Percentiles rank a stretch among this genome's conserved stretches.
Conservation (phyloP, 2,888 invertebrate species). For the Agonopterix arenella region DNA sequence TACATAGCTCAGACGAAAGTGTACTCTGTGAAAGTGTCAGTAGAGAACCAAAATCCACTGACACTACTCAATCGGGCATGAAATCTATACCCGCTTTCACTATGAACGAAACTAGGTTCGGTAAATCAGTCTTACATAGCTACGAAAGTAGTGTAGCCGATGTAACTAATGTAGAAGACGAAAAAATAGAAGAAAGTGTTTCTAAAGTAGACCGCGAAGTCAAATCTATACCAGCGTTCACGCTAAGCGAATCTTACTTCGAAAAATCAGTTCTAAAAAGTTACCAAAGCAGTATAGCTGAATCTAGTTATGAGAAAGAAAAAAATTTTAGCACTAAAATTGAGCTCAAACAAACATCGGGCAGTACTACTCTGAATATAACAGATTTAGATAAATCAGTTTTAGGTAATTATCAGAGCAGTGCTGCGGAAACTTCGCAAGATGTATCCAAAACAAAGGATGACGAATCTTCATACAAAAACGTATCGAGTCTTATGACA, state of each 20-base stretch:
- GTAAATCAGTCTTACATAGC: constrained; percentile 53
- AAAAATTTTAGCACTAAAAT: constrained; percentile 12
- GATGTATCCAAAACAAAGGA: constrained; percentile 11
- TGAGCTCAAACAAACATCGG: constrained; percentile 23
- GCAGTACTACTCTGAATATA: constrained; percentile 35
- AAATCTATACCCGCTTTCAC: constrained; percentile 45
- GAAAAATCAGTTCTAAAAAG: constrained; percentile 50
- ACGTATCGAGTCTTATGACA: constrained; percentile 53
- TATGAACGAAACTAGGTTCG: constrained; percentile 38
- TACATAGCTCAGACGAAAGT: constrained; percentile 51
- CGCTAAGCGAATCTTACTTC: constrained; percentile 42
- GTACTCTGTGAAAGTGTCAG: constrained; percentile 30
- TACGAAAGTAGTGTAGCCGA: constrained; percentile 48
- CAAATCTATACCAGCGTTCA: constrained; percentile 38
- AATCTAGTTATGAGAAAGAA: constrained; percentile 24
- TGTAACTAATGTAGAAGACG: constrained; percentile 26
- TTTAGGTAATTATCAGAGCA: constrained; percentile 41
- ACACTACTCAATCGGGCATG: constrained; percentile 23
- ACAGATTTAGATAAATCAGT: constrained; percentile 48
- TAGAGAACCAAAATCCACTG: constrained; percentile 25
- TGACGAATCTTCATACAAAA: constrained; percentile 18
- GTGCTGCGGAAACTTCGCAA: constrained; percentile 29
- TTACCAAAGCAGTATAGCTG: constrained; percentile 38
- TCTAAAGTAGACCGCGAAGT: constrained; percentile 15
- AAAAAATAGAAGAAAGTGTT: constrained; percentile 15